Evolutionary conservation across 2,797 vertebrate species (phyloP), one percentile per base, ranked within the genome.

Genomic region (Trachurus trachurus): DNA sequence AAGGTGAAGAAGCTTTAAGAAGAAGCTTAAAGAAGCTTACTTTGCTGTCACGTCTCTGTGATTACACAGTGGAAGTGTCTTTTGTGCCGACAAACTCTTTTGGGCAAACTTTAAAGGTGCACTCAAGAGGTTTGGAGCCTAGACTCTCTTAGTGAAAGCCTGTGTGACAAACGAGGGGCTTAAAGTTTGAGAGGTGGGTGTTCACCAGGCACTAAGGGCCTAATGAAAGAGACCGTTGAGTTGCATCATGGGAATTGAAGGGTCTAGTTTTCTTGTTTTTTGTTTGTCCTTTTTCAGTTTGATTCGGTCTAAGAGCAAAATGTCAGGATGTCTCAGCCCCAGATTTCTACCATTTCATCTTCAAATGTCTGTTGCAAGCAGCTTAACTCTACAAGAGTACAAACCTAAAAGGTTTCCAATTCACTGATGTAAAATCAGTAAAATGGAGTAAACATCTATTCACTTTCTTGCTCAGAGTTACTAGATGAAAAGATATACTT

Each of bases 1-100:
- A 54, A 22, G 37, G 39, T 29, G 44, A 44, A 44, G 42, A 44
- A 44, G 15, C 42, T 44, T 44, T 15, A 44, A 44, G 42, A 15
- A 15, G 42, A 16, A 47, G 16, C 16, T 47, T 47, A 37, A 66
- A 69, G 16, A 53, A 40, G 49, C 37, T 34, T 19, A n/a, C 67
- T 29, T n/a, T 53, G 42, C 57, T 70, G 37, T 37, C 11, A 0
- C 45, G 6, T 47, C 19, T 66, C 21, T 68, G 72, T 74, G 67
- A 76, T 59, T 39, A 16, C 1, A 21, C 52, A 58, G 45, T 7
- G 63, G 45, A 59, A 65, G 37, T 12, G 67, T 58, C 47, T 42
- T 79, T 82, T 85, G 42, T 86, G 34, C 37, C n/a, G 63, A 53
- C 47, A 69, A 75, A 16, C 39, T 74, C 45, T 65, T 67, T 66